A percentile compares a stretch with the other conserved stretches of the same genome.
Conservation (phyloP, 2,797 vertebrate species). For the Heteromormyrus szaboi region DNA sequence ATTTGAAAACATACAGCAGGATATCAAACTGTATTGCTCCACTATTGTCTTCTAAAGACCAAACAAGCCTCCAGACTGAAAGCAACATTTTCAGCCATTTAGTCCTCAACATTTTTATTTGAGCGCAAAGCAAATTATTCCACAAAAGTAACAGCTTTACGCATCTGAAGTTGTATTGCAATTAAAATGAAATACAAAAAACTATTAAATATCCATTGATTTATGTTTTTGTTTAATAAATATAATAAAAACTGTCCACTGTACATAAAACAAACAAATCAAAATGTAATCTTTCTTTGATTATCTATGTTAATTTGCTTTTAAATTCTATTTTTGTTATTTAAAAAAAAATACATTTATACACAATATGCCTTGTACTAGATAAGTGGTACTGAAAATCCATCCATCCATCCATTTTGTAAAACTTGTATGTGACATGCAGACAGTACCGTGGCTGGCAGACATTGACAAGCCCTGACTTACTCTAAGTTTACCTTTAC, state of each 20-base stretch:
- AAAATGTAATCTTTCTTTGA: background rate
- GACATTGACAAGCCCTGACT: background rate
- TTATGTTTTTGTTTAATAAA: background rate
- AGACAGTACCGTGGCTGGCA: background rate
- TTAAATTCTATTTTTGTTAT: background rate
- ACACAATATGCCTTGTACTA: background rate
- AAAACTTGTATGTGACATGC: background rate
- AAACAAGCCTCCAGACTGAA: background rate
- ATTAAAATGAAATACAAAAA: background rate
- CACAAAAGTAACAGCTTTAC: background rate
- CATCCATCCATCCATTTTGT: background rate
- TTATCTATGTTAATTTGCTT: background rate
- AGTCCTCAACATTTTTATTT: slow-evolving; percentile 19
- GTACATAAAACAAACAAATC: background rate
- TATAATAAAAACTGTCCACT: background rate
- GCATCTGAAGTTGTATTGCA: background rate
- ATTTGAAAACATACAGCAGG: background rate
- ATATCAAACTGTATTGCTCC: background rate
- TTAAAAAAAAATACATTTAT: background rate
- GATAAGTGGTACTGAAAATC: background rate
- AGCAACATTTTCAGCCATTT: background rate
- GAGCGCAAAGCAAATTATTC: background rate
- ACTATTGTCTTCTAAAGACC: background rate
- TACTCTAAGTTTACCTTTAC: background rate
- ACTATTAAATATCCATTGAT: background rate